phyloP scores from a whole-genome alignment of 2,797 vertebrate species.

The Bradypodion pumilum region DNA sequence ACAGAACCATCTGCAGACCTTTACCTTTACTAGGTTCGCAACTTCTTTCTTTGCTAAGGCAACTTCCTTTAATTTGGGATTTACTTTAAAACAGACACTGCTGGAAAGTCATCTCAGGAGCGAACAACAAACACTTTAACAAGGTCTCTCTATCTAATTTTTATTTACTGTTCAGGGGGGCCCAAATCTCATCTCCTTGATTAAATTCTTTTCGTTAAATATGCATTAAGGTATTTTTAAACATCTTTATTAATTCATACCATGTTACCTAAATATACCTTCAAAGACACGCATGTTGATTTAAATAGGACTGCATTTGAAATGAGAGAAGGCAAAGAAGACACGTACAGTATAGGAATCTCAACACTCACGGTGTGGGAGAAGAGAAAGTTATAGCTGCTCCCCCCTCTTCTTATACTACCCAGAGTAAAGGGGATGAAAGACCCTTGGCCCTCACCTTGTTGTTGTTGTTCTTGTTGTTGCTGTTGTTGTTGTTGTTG shows the following conservation, averaged over 20 bases:
- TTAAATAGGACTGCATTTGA: conserved; percentile 13
- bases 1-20: no score
- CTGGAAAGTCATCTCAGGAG: neutral
- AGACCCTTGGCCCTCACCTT: no score
- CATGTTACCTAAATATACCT: conserved; percentile 19
- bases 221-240: conserved; percentile 31
- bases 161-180: neutral
- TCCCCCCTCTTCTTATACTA: no score
- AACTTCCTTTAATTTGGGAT: neutral
- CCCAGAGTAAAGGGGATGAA: no score
- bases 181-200: neutral
- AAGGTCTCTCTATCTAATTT: neutral
- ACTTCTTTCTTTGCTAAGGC: neutral
- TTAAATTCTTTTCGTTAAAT: conserved; percentile 36
- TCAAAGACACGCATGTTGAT: conserved; percentile 13
- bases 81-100: neutral
- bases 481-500: no score
- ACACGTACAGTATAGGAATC: no score
- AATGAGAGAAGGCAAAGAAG: neutral
- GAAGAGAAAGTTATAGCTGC: no score
- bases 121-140: neutral
- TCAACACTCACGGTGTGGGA: no score
- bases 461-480: no score
- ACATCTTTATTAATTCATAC: conserved; percentile 17
- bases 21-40: no score